Conservation (phyloP, 2,888 invertebrate genomes). For the Theodoxus fluviatilis region DNA sequence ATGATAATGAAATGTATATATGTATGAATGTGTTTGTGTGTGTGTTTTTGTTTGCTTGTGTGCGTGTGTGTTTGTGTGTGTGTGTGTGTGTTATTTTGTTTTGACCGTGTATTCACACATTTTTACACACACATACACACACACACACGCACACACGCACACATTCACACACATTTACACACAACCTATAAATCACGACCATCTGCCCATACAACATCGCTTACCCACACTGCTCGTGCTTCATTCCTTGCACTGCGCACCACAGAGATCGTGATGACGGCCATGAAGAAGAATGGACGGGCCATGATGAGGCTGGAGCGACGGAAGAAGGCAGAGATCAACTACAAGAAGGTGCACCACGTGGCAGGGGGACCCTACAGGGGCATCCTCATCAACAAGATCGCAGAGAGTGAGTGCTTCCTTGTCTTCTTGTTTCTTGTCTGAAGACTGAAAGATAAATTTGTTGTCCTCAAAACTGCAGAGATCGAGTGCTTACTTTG, state of each 20-base stretch:
- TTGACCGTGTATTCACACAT: too few species aligned
- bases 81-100: too few species aligned
- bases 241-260: background rate
- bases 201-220: too few species aligned
- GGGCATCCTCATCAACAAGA: constrained; percentile 55
- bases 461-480: background rate
- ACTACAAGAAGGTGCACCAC: constrained; percentile 44
- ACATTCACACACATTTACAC: too few species aligned
- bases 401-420: constrained; percentile 40
- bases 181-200: too few species aligned
- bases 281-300: constrained; percentile 45
- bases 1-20: too few species aligned
- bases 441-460: background rate
- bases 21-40: too few species aligned
- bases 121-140: too few species aligned
- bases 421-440: background rate
- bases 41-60: too few species aligned
- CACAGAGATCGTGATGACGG: constrained; percentile 54
- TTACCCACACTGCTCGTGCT: too few species aligned
- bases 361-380: constrained; percentile 54
- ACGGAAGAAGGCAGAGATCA: constrained; percentile 41
- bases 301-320: constrained; percentile 52
- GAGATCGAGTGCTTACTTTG: background rate
- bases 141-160: too few species aligned
- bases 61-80: too few species aligned